These are phyloP conservation scores for Ormyrus rosae DNA, from an alignment of 2,888 invertebrate genomes.

Conservation along the genomic window DNA sequence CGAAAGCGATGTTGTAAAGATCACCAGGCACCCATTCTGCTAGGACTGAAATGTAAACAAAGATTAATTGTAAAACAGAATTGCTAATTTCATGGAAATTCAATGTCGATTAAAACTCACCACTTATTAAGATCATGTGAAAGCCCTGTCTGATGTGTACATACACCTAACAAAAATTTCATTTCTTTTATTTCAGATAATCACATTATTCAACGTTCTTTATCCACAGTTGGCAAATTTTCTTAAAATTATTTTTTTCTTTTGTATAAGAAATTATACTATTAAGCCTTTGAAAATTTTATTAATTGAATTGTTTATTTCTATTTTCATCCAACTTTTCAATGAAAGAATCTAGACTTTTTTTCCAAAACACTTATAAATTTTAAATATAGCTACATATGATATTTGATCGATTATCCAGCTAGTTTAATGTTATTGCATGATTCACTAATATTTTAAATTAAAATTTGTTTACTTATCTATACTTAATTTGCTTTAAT, in stretches of 20 bases:
- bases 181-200: not conserved
- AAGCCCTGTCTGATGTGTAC: slow-evolving; percentile 24
- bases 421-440: too few species aligned
- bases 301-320: not conserved
- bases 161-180: slow-evolving; percentile 19
- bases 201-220: not conserved
- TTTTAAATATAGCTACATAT: too few species aligned
- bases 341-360: not conserved
- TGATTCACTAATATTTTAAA: too few species aligned
- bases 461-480: too few species aligned
- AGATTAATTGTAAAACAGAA: not conserved
- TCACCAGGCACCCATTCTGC: slow-evolving; percentile 52
- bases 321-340: not conserved
- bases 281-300: slow-evolving; percentile 20
- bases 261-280: not conserved
- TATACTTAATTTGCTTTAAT: too few species aligned
- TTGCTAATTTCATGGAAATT: not conserved
- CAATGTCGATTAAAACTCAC: not conserved
- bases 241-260: not conserved
- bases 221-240: not conserved
- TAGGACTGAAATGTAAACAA: slow-evolving; percentile 39
- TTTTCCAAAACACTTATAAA: not conserved
- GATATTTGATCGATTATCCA: too few species aligned
- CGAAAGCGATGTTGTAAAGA: not conserved
- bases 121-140: slow-evolving; percentile 38